Conservation (phyloP, 2,888 invertebrate genomes). For the Phengaris alcon region DNA sequence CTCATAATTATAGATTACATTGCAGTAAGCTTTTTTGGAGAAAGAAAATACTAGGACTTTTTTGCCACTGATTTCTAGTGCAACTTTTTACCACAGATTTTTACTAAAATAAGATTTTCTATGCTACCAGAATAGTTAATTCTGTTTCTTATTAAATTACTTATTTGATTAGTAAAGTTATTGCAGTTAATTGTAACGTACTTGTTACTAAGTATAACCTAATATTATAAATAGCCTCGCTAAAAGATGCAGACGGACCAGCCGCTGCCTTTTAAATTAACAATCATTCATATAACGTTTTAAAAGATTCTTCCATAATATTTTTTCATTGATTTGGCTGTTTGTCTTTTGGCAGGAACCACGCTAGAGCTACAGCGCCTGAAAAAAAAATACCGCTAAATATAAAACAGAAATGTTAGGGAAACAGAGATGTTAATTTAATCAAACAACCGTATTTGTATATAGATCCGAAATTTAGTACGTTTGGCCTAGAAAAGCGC, state of each 20-base stretch:
- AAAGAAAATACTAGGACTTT: not conserved
- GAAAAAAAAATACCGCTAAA: conserved; percentile 34
- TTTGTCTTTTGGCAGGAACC: conserved; percentile 63
- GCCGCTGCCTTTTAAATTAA: conserved; percentile 8
- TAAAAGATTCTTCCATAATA: not conserved
- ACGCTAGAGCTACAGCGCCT: conserved; percentile 63
- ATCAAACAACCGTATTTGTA: no score
- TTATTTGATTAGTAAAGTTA: not conserved
- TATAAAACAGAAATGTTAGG: no score
- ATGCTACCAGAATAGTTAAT: no score
- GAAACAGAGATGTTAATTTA: no score
- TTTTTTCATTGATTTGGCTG: conserved; percentile 43
- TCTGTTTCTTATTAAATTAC: not conserved
- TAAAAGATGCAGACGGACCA: not conserved
- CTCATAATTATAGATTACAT: not conserved
- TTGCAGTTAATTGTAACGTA: not conserved
- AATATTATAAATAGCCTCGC: not conserved
- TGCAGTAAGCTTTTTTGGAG: not conserved
- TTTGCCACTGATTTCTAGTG: not conserved
- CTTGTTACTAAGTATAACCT: not conserved
- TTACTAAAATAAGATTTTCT: no score
- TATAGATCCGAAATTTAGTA: no score
- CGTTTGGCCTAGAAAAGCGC: no score
- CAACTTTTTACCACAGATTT: no score
- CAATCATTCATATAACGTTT: not conserved